A percentile compares a stretch with the other conserved stretches of the same genome.
Evolutionary conservation across 2,113 vertebrate genomes (phyloP).

Genomic region (Plecotus auritus): DNA sequence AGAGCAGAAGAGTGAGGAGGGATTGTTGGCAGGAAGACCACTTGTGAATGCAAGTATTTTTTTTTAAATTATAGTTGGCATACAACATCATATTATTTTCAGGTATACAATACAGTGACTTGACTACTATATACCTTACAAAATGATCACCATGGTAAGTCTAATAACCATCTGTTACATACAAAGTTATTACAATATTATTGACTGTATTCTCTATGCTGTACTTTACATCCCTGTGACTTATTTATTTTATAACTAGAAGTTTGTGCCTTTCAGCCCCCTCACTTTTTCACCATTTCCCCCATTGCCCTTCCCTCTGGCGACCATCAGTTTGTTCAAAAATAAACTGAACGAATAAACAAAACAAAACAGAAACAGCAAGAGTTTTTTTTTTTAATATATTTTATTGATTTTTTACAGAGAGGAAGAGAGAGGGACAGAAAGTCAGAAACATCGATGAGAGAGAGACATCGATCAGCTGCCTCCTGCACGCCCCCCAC

Average conservation of each 20-base stretch:
- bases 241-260: not conserved
- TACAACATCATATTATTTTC: not conserved
- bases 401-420: no score
- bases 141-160: not conserved
- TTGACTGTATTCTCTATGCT: not conserved
- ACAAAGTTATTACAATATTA: not conserved
- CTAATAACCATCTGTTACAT: not conserved
- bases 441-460: no score
- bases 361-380: not conserved
- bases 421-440: no score
- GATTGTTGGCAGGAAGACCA: not conserved
- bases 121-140: not conserved
- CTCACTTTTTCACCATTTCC: not conserved
- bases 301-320: not conserved
- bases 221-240: not conserved
- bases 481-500: no score
- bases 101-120: not conserved
- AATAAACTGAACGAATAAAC: not conserved
- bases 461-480: no score
- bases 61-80: not conserved
- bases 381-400: not conserved
- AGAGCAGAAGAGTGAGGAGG: not conserved
- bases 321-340: not conserved
- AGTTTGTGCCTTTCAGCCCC: not conserved
- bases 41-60: not conserved